These are phyloP conservation scores for Petrosia ficiformis DNA, from an alignment of 37 sponge, comb jelly and placozoan genomes.

Conservation along the genomic window DNA sequence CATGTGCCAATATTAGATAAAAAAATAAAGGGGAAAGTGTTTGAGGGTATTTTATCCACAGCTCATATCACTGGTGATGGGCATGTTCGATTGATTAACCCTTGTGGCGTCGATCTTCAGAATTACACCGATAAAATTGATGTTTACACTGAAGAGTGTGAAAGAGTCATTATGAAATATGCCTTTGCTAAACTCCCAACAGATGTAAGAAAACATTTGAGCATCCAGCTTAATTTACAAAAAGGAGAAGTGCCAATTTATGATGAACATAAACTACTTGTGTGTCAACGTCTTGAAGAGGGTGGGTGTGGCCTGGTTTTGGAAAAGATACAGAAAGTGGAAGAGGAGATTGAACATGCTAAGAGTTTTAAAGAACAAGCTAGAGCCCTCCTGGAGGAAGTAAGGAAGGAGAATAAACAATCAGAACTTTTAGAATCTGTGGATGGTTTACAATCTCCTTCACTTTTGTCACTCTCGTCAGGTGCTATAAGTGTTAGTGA, in stretches of 20 bases:
- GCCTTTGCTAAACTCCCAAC: neutral
- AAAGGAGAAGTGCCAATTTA: too few relatives aligned
- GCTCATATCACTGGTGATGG: conserved; percentile 38
- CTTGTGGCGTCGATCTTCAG: conserved; percentile 9
- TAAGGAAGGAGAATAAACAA: neutral
- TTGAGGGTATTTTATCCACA: conserved; percentile 27
- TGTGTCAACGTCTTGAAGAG: conserved; percentile 17
- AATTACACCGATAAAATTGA: neutral
- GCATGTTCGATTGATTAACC: conserved; percentile 44
- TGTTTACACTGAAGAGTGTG: neutral
- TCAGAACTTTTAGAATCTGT: neutral
- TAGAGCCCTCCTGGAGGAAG: conserved; percentile 11
- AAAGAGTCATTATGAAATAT: too few relatives aligned
- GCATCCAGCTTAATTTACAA: too few relatives aligned
- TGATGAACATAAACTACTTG: conserved; percentile 28
- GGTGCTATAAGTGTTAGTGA: neutral
- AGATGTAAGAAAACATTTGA: neutral
- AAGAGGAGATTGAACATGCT: conserved; percentile 45
- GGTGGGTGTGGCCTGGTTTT: conserved; percentile 8
- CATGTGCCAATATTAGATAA: conserved; percentile 51
- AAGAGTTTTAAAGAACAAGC: conserved; percentile 19
- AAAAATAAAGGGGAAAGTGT: conserved; percentile 48
- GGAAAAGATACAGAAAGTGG: neutral
- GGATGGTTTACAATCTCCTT: neutral
- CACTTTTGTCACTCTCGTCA: neutral